Evolutionary conservation across 1,140 invertebrate species (phyloP), one percentile per base, ranked within the genome.

Genomic region (Drosophila insularis): DNA sequence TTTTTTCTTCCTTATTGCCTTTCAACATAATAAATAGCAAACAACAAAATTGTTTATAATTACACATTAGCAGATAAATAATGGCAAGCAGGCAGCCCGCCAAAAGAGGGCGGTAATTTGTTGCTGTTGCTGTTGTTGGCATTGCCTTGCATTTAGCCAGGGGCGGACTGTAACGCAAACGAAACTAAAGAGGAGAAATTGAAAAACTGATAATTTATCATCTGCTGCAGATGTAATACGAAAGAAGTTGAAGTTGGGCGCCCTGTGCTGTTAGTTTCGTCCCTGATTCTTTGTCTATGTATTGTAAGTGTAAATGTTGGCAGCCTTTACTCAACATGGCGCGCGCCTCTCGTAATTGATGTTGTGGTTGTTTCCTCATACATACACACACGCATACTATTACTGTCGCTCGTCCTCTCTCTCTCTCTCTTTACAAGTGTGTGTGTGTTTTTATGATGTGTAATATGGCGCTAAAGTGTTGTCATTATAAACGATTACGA

Each of bases 31-130:
- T 80, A 89, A 84, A 89, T 89, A 78, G 84, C 84, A 82, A 89
- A 84, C 84, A 74, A 68, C 64, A 53, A 86, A 89, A 82, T 89
- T 89, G 84, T 89, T 89, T 89, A 84, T 89, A 89, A 89, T 89
- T 89, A 80, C 84, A 89, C 77, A 78, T 89, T 89, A 84, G 73
- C 73, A 78, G 80, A 80, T 84, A 87, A 87, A 80, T 78, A 89
- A 87, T 82, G 70, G 84, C 69, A 73, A 55, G 62, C 64, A 63
- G 39, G 27, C 64, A 55, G 40, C 54, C 17, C 43, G 43, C 43
- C 43, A 50, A 55, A 55, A 32, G 19, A 50, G 27, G 11, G 62
- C 53, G 53, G 56, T 31, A 13, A 11, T 61, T 27, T 54, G 27
- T 55, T 56, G 46, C 21, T 54, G 27, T 55, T 56, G 46, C 21